phyloP scores from a whole-genome alignment of 1,140 invertebrate genomes.

The Drosophila orosa region DNA sequence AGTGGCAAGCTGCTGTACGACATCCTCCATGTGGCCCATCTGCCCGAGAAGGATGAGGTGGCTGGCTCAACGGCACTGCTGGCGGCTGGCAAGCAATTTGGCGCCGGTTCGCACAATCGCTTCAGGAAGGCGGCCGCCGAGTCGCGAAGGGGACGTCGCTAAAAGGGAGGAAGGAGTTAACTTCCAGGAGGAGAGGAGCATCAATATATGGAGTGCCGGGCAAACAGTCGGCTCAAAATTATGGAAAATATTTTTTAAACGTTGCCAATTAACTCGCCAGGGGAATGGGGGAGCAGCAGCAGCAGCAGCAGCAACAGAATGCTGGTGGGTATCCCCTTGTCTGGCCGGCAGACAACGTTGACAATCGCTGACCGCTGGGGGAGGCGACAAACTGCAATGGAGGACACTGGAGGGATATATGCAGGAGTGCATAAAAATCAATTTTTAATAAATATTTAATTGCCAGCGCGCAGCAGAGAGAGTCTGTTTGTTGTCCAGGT shows the following conservation, averaged over 20 bases:
- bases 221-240: conserved; percentile 45
- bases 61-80: conserved; percentile 64
- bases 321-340: neutral
- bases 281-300: conserved; percentile 10
- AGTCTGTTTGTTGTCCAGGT: neutral
- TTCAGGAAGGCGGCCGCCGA: conserved; percentile 74
- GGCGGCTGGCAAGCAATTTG: conserved; percentile 72
- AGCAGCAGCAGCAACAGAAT: neutral
- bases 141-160: conserved; percentile 41
- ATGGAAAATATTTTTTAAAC: conserved; percentile 59
- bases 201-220: conserved; percentile 11
- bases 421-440: conserved; percentile 43
- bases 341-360: conserved; percentile 37
- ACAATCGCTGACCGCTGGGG: conserved; percentile 36
- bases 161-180: neutral
- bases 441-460: conserved; percentile 61
- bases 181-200: no score
- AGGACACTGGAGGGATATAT: conserved; percentile 14
- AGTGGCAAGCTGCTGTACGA: conserved; percentile 87
- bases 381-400: conserved; percentile 17
- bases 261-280: conserved; percentile 45
- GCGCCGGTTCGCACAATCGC: conserved; percentile 68
- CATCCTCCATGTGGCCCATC: conserved; percentile 87
- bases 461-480: conserved; percentile 20
- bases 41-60: conserved; percentile 84